phyloP scores from a whole-genome alignment of 64 coral and sea anemone species.

The Pachyseris speciosa region DNA sequence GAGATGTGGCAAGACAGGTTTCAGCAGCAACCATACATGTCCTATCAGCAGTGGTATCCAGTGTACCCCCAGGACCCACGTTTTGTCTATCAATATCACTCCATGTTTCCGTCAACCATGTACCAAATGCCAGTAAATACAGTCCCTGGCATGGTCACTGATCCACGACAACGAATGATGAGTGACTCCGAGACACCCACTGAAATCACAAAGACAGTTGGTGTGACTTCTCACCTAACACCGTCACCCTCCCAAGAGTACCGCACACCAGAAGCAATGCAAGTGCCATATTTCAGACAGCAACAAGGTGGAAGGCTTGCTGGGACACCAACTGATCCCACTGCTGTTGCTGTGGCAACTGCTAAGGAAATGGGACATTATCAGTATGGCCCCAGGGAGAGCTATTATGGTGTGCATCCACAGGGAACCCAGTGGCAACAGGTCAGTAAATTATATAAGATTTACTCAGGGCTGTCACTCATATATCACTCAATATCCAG shows the following conservation, averaged over 20 bases:
- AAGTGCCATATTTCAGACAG: slow-evolving; percentile 41
- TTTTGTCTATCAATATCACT: slow-evolving; percentile 83
- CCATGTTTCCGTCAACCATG: slow-evolving; percentile 68
- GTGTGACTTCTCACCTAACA: slow-evolving; percentile 1
- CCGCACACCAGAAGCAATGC: slow-evolving; percentile 30
- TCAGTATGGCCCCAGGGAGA: slow-evolving; percentile 65
- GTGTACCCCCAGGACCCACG: slow-evolving; percentile 82
- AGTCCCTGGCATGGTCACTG: slow-evolving; percentile 26
- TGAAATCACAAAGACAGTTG: slow-evolving; percentile 33
- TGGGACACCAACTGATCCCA: slow-evolving; percentile 87
- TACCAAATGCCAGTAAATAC: slow-evolving; percentile 72
- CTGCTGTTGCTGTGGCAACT: slow-evolving; percentile 88
- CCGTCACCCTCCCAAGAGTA: slow-evolving; percentile 64
- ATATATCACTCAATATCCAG: too few species aligned
- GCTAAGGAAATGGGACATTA: slow-evolving; percentile 87
- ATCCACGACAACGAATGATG: slow-evolving; percentile 49
- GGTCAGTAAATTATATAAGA: slow-evolving; percentile 30
- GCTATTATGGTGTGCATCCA: slow-evolving; percentile 85
- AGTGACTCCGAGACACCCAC: slow-evolving; percentile 34
- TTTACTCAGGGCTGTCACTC: too few species aligned
- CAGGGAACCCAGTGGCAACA: slow-evolving; percentile 94
- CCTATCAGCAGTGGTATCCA: slow-evolving; percentile 88
- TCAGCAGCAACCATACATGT: slow-evolving; percentile 63
- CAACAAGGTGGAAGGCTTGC: slow-evolving; percentile 7
- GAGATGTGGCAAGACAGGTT: slow-evolving; percentile 72